These are phyloP conservation scores for Passer montanus DNA, from an alignment of 2,113 vertebrate species.

Conservation along the genomic window DNA sequence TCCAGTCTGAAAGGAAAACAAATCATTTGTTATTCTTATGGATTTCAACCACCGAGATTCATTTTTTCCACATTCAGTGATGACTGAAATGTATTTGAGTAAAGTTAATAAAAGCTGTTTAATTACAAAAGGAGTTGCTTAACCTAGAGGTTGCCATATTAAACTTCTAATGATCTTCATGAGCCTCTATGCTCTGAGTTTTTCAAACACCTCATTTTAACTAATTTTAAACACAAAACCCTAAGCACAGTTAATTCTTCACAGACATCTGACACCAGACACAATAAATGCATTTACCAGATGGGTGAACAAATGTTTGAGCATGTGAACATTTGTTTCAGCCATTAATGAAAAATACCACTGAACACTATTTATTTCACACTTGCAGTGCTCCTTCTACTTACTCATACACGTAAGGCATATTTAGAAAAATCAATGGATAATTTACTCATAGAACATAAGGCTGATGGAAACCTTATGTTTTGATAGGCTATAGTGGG, in stretches of 20 bases:
- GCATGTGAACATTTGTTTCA: slow-evolving; percentile 29
- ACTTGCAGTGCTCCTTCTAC: slow-evolving; percentile 20
- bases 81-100: neutral
- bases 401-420: neutral
- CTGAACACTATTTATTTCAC: slow-evolving; percentile 44
- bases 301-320: slow-evolving; percentile 56
- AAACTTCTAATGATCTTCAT: neutral
- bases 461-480: slow-evolving; percentile 18
- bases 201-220: neutral
- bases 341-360: slow-evolving; percentile 27
- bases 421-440: neutral
- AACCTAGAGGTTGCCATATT: neutral
- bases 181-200: neutral
- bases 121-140: neutral
- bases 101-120: neutral
- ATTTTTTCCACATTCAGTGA: neutral
- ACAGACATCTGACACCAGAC: neutral
- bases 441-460: neutral
- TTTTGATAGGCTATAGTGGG: neutral
- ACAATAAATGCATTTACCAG: slow-evolving; percentile 27
- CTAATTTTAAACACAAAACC: neutral
- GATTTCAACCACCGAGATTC: neutral
- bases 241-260: neutral
- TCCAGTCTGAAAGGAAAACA: slow-evolving; percentile 80
- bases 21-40: neutral